Percentiles rank a stretch among this genome's conserved stretches.
Conservation (phyloP, 2,888 invertebrate species). For the Drosophila austrosaltans region DNA sequence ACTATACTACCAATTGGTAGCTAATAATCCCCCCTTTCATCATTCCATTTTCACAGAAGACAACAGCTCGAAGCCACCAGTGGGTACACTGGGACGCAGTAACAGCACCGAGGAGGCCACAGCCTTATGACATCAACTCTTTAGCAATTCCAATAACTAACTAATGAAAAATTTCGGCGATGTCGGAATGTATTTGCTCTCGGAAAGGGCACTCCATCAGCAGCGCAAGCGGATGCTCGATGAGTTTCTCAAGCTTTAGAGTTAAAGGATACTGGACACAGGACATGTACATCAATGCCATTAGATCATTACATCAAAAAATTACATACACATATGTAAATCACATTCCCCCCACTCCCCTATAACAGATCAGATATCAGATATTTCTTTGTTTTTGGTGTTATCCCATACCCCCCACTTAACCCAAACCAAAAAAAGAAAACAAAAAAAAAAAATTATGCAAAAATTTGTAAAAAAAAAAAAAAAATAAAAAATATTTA, state of each 20-base stretch:
- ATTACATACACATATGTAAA: slow-evolving; percentile 37
- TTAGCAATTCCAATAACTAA: slow-evolving; percentile 81
- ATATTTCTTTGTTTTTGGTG: slow-evolving; percentile 74
- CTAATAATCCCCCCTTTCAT: background rate
- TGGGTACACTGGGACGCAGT: slow-evolving; percentile 66
- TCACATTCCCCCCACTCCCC: slow-evolving; percentile 11
- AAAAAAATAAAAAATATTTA: slow-evolving; percentile 18
- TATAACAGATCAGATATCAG: slow-evolving; percentile 72
- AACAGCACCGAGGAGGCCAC: slow-evolving; percentile 79
- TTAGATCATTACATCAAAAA: slow-evolving; percentile 2
- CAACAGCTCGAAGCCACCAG: slow-evolving; percentile 51
- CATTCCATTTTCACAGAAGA: slow-evolving; percentile 68
- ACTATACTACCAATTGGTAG: background rate
- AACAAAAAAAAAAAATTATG: background rate
- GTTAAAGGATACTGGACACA: background rate
- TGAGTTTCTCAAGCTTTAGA: slow-evolving; percentile 71
- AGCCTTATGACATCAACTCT: slow-evolving; percentile 83
- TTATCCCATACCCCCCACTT: slow-evolving; percentile 56
- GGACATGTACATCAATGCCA: slow-evolving; percentile 5
- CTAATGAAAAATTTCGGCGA: slow-evolving; percentile 80
- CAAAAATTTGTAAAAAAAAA: slow-evolving; percentile 22
- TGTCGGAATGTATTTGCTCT: slow-evolving; percentile 74
- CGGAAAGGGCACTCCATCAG: slow-evolving; percentile 70
- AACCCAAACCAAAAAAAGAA: slow-evolving; percentile 25
- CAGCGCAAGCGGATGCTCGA: slow-evolving; percentile 75